Evolutionary conservation across 2,113 vertebrate genomes (phyloP).

Genomic region (Shinisaurus crocodilurus): DNA sequence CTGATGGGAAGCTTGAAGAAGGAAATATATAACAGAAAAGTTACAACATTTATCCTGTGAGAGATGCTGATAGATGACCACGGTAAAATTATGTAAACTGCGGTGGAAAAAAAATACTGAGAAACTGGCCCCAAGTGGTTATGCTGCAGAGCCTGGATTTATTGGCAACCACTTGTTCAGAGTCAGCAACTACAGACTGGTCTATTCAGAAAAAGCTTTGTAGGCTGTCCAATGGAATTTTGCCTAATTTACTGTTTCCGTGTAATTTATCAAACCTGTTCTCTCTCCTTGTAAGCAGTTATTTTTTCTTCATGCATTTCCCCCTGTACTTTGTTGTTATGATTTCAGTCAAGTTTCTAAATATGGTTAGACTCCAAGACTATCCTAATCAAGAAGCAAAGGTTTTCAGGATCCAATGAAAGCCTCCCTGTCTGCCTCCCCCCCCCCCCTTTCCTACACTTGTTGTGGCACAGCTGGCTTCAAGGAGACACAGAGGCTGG

Average conservation of each 20-base stretch:
- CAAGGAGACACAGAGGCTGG: background rate
- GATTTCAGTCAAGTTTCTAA: slow-evolving; percentile 41
- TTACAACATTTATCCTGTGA: background rate
- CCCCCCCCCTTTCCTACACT: background rate
- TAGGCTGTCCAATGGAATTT: slow-evolving; percentile 37
- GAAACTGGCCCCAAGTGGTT: slow-evolving; percentile 3
- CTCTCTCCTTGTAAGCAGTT: background rate
- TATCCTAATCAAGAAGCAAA: background rate
- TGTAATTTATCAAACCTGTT: background rate
- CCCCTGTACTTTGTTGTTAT: slow-evolving; percentile 32
- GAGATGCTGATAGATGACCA: background rate
- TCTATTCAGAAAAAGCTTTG: slow-evolving; percentile 4
- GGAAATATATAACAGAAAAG: background rate
- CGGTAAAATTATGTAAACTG: background rate
- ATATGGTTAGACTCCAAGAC: background rate
- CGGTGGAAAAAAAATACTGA: background rate
- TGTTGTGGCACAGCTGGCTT: background rate
- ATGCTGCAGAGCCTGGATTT: background rate
- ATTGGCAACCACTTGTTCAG: slow-evolving; percentile 18
- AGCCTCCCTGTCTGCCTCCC: too few relatives aligned
- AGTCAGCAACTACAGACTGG: background rate
- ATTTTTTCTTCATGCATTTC: slow-evolving; percentile 44
- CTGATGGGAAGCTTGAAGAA: background rate
- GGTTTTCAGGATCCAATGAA: background rate
- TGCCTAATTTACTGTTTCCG: background rate